These are phyloP conservation scores for Phylloscopus trochilus DNA, from an alignment of 2,113 vertebrate species.

Conservation along the genomic window DNA sequence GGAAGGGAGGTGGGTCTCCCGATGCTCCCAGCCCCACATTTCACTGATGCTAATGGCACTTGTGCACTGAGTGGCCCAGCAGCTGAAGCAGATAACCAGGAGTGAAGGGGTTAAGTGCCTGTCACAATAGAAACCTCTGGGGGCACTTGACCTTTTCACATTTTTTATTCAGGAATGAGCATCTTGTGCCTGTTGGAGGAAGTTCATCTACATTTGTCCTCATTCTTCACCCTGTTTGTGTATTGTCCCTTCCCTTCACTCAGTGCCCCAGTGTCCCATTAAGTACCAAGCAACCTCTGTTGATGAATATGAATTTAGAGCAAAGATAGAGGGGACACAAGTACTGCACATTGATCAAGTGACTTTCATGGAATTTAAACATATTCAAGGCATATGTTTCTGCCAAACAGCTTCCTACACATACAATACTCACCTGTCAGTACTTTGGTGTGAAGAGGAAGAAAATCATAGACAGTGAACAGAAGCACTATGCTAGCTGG, in stretches of 20 bases:
- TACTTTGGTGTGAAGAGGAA: background rate
- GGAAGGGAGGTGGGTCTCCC: background rate
- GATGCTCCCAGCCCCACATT: background rate
- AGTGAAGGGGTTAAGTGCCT: conserved; percentile 70
- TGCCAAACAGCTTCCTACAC: conserved; percentile 8
- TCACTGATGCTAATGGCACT: conserved; percentile 42
- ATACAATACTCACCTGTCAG: conserved; percentile 44
- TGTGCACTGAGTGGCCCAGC: conserved; percentile 41
- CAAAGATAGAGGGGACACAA: conserved; percentile 42
- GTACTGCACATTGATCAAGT: conserved; percentile 29
- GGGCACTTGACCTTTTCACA: conserved; percentile 69
- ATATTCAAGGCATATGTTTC: conserved; percentile 43
- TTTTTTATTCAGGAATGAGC: conserved; percentile 63
- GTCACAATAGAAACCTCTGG: conserved; percentile 70
- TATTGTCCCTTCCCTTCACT: conserved; percentile 52
- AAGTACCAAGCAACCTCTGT: conserved; percentile 29
- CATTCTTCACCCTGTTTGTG: conserved; percentile 47
- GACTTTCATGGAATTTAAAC: conserved; percentile 19
- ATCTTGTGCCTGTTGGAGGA: conserved; percentile 61
- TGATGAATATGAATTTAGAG: conserved; percentile 62
- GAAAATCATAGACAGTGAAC: background rate
- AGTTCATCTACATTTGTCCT: conserved; percentile 61
- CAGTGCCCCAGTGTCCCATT: conserved; percentile 29
- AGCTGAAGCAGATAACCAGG: conserved; percentile 68
- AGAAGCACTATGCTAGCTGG: background rate